These are phyloP conservation scores for Chaetodon trifasciatus DNA, from an alignment of 2,797 vertebrate genomes.

Conservation along the genomic window DNA sequence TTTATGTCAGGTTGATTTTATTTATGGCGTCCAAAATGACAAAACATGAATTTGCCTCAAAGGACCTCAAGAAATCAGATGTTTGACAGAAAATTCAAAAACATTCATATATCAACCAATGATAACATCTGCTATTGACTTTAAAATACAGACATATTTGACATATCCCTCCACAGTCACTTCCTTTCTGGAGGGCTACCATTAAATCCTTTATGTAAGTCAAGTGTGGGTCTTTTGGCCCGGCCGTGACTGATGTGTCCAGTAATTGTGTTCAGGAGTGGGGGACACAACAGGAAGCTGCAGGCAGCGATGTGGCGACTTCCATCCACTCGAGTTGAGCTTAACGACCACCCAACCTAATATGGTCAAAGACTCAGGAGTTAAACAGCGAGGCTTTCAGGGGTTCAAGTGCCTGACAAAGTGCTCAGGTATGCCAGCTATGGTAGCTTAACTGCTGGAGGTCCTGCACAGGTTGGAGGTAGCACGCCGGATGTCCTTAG, in stretches of 20 bases:
- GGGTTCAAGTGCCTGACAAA: conserved; percentile 66
- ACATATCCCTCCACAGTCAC: not conserved
- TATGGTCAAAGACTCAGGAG: conserved; percentile 64
- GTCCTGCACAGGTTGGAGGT: conserved; percentile 71
- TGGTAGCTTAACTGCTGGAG: conserved; percentile 71
- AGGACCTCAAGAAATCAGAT: not conserved
- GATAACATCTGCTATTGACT: not conserved
- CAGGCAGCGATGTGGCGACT: conserved; percentile 32
- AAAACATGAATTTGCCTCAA: not conserved
- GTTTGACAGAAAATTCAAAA: not conserved
- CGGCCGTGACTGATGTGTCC: conserved; percentile 34
- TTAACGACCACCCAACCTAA: conserved; percentile 62
- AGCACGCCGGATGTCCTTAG: conserved; percentile 68
- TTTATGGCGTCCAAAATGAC: not conserved
- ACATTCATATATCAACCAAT: not conserved
- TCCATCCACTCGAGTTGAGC: conserved; percentile 36
- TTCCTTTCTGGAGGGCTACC: not conserved
- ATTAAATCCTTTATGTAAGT: conserved; percentile 34
- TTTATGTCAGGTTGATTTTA: not conserved
- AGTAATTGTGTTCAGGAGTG: conserved; percentile 45
- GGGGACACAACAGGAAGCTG: conserved; percentile 37
- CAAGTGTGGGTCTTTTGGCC: conserved; percentile 32
- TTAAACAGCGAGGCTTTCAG: conserved; percentile 38
- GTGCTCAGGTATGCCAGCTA: conserved; percentile 76
- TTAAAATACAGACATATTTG: not conserved